Base-by-base conservation (phyloP, 2,888 invertebrate genomes). In the Dendrolimus houi region DNA sequence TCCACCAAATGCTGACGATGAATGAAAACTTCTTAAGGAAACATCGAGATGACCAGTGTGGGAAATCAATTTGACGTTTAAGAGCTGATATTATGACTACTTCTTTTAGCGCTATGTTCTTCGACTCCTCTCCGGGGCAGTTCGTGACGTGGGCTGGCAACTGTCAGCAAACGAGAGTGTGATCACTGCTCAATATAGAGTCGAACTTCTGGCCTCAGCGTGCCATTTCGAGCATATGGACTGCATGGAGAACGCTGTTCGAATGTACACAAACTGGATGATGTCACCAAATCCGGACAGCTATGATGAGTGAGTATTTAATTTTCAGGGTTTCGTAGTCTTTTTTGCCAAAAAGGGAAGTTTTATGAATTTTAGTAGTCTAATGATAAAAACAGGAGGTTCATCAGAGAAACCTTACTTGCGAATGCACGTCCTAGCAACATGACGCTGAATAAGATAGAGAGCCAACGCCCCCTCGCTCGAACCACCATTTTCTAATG, bases 211-310 rank as follows among this genome's bases (percentile, higher is more conserved):
- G 9, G 92, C 92, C 55, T 94, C 95, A 76, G 95, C 96, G 0
- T 97, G 97, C 65, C 92, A 92, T 62, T 92, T 96, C 60, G 96
- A 95, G 14, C 93, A 95, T 60, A 87, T 92, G 8, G 94, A 94
- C 68, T 97, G 97, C 71, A 87, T 97, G 9, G 86, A 92, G n/a
- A 94, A 95, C 58, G 94, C 96, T 0, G 93, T 93, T 7, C 83
- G 92, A 10, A 92, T 95, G 71, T 97, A 95, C 74, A 92, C 94
- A 42, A 93, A 94, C 66, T 96, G 96, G 96, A 93, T 94, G 79
- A 86, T 92, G 58, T 87, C 92, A 0, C 93, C 95, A 0, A 93
- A 95, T 73, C 96, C 96, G 1, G 94, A 95, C 67, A 83, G 86
- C 1, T 92, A 93, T 65, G 96, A 96, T 78, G 94, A 95, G 95